phyloP scores from a whole-genome alignment of 2,888 invertebrate species.

The Volucella inanis region DNA sequence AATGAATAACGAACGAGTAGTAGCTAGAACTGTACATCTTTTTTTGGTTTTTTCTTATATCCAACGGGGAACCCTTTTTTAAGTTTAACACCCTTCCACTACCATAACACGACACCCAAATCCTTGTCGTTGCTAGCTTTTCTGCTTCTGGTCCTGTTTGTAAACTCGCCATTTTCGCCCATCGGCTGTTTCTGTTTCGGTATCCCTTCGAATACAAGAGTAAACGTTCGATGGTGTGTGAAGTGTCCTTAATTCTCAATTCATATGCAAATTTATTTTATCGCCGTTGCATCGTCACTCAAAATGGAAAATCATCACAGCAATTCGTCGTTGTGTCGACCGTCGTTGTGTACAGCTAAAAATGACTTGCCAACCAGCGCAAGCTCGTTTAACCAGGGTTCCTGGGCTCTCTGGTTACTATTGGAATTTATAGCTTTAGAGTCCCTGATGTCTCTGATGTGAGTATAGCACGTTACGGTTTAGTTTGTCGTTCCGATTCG shows the following conservation, averaged over 20 bases:
- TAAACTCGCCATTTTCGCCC: constrained; percentile 70
- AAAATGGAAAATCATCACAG: constrained; percentile 75
- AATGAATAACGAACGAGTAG: constrained; percentile 73
- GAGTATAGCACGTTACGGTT: constrained; percentile 31
- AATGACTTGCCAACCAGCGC: constrained; percentile 38
- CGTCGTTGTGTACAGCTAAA: constrained; percentile 24
- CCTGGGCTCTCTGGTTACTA: constrained; percentile 2
- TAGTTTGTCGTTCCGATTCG: constrained; percentile 68
- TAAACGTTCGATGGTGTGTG: constrained; percentile 79
- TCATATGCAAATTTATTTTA: constrained; percentile 84
- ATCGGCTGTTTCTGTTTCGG: constrained; percentile 63
- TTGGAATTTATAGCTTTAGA: constrained; percentile 67
- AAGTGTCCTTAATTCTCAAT: constrained; percentile 83
- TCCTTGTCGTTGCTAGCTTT: no score
- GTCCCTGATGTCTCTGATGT: constrained; percentile 40
- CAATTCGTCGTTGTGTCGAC: constrained; percentile 72
- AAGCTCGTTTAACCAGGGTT: not conserved
- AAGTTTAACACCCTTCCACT: constrained; percentile 8
- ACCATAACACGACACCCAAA: not conserved
- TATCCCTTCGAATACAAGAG: constrained; percentile 15
- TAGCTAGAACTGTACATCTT: constrained; percentile 53
- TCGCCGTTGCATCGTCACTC: constrained; percentile 79
- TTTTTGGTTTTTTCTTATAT: constrained; percentile 17
- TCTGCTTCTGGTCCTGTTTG: constrained; percentile 46
- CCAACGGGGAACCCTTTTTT: constrained; percentile 42